These are phyloP conservation scores for Stomatorhinus walkeri DNA, from an alignment of 2,797 vertebrate species.

Conservation along the genomic window DNA sequence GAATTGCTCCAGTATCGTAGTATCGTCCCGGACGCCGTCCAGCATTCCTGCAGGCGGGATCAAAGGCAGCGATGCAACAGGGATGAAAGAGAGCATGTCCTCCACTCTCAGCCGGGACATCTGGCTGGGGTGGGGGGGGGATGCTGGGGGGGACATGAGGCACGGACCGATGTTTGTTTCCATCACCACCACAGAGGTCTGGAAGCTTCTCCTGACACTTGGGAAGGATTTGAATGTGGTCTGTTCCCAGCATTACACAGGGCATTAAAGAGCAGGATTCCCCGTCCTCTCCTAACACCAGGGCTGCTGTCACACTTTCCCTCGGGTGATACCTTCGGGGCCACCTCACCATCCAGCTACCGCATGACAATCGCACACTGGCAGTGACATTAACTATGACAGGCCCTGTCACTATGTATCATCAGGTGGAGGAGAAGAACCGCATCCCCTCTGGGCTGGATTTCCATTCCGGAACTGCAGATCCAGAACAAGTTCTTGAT, in stretches of 20 bases:
- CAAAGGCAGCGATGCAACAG: constrained; percentile 8
- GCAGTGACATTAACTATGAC: not conserved
- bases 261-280: not conserved
- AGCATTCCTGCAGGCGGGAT: constrained; percentile 34
- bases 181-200: constrained; percentile 35
- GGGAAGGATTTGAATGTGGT: constrained; percentile 31
- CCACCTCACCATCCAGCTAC: no score
- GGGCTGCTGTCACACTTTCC: constrained; percentile 5
- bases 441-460: not conserved
- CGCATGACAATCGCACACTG: not conserved
- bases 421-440: not conserved
- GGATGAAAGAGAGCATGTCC: constrained; percentile 25
- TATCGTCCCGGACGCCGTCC: constrained; percentile 17
- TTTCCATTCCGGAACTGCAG: not conserved
- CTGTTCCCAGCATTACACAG: not conserved
- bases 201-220: constrained; percentile 32
- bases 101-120: constrained; percentile 49
- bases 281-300: not conserved
- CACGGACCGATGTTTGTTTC: constrained; percentile 46
- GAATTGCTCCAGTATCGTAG: not conserved
- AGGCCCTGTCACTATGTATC: not conserved
- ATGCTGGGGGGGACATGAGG: constrained; percentile 31
- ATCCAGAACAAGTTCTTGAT: not conserved
- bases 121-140: constrained; percentile 28
- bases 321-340: not conserved